Conservation (phyloP, 2,113 vertebrate genomes). For the Jaculus jaculus region DNA sequence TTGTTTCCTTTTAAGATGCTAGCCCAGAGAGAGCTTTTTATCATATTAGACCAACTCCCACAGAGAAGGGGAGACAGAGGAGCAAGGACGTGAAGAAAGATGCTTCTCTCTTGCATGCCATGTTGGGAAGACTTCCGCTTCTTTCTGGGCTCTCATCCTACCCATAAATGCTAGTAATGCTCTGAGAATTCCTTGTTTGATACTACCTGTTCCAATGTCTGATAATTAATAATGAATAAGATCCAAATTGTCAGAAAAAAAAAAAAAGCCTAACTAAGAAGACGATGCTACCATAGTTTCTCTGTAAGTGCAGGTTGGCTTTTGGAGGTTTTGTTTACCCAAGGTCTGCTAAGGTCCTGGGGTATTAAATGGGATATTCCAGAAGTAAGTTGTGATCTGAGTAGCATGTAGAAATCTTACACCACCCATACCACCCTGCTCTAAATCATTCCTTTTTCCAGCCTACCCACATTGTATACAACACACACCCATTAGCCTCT, state of each 20-base stretch:
- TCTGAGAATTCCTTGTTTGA: neutral
- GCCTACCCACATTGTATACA: neutral
- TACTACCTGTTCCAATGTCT: neutral
- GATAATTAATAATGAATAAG: neutral
- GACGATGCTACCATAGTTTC: neutral
- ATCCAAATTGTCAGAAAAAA: neutral
- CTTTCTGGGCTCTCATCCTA: neutral
- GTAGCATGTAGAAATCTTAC: neutral
- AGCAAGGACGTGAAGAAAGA: neutral
- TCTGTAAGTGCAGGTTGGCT: neutral
- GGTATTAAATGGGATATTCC: neutral
- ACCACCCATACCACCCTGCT: too few relatives aligned
- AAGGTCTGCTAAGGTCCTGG: neutral
- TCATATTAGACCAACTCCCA: slow-evolving; percentile 53
- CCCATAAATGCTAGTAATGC: neutral
- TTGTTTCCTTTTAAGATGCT: slow-evolving; percentile 61
- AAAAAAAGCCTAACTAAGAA: neutral
- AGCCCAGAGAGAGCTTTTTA: slow-evolving; percentile 60
- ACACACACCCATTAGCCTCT: neutral
- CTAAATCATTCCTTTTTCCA: neutral
- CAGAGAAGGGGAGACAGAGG: neutral
- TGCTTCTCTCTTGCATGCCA: neutral
- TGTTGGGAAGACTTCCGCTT: neutral
- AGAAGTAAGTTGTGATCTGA: neutral
- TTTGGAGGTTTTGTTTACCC: neutral